Conservation (phyloP, 1,140 invertebrate genomes). For the Lasioglossum albipes region DNA sequence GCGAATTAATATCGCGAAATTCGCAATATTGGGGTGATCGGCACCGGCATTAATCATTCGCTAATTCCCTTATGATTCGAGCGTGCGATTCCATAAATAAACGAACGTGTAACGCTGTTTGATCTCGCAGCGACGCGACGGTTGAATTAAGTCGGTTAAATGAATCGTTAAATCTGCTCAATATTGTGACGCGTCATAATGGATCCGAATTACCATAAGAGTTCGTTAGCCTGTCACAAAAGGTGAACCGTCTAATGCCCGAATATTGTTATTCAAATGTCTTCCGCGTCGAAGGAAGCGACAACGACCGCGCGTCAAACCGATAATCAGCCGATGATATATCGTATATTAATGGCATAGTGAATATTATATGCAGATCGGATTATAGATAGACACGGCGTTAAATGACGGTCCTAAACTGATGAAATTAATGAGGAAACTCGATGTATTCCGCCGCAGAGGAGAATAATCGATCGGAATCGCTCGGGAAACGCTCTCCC, state of each 20-base stretch:
- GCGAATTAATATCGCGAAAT: too few relatives aligned
- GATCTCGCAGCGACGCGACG: neutral
- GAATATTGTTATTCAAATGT: slow-evolving; percentile 76
- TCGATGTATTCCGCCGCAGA: neutral
- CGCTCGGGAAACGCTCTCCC: slow-evolving; percentile 12
- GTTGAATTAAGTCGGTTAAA: slow-evolving; percentile 57
- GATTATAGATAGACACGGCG: slow-evolving; percentile 63
- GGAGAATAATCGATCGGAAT: slow-evolving; percentile 28
- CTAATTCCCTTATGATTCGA: too few relatives aligned
- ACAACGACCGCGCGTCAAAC: slow-evolving; percentile 32
- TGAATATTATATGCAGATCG: slow-evolving; percentile 65
- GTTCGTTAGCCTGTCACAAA: slow-evolving; percentile 56
- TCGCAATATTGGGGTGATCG: too few relatives aligned
- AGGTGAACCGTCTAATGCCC: slow-evolving; percentile 60
- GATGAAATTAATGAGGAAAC: slow-evolving; percentile 57
- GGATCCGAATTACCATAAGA: slow-evolving; percentile 64
- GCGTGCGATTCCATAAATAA: too few relatives aligned
- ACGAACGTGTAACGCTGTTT: too few relatives aligned
- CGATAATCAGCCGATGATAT: slow-evolving; percentile 69
- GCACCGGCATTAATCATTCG: too few relatives aligned
- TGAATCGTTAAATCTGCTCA: slow-evolving; percentile 69
- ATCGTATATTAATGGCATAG: slow-evolving; percentile 71
- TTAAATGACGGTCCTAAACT: slow-evolving; percentile 42
- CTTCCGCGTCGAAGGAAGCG: slow-evolving; percentile 5
- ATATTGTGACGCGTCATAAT: slow-evolving; percentile 64